Evolutionary conservation across 2,797 vertebrate genomes (phyloP).

Genomic region (Orientallactaga sibirica): DNA sequence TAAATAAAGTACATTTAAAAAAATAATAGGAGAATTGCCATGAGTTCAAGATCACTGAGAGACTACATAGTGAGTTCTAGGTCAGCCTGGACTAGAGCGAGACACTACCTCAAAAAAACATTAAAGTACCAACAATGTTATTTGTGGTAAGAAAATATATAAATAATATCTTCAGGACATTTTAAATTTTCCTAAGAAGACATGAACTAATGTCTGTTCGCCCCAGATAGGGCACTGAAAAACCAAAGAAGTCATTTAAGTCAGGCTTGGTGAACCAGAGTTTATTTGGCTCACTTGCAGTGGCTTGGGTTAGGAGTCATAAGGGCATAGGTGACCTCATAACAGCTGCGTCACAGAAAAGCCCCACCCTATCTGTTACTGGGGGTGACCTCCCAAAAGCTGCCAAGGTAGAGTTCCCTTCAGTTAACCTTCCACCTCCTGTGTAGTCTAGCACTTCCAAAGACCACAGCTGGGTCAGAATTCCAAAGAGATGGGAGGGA

Average conservation of each 20-base stretch:
- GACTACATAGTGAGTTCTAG: too few relatives aligned
- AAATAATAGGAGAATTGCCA: background rate
- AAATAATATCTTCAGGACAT: background rate
- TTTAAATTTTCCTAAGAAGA: background rate
- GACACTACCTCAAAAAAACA: too few relatives aligned
- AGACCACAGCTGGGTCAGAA: background rate
- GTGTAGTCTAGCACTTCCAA: background rate
- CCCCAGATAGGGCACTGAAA: background rate
- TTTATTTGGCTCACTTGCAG: too few relatives aligned
- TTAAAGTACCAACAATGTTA: background rate
- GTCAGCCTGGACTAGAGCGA: too few relatives aligned
- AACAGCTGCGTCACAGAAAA: background rate
- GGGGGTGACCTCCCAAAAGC: background rate
- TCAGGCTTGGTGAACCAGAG: background rate
- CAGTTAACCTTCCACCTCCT: too few relatives aligned
- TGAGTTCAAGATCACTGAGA: too few relatives aligned
- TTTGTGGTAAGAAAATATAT: conserved; percentile 5
- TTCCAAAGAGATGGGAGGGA: background rate
- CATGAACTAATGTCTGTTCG: background rate
- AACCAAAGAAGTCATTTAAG: background rate
- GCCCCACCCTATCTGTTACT: background rate
- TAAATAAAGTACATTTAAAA: background rate
- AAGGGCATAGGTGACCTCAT: too few relatives aligned
- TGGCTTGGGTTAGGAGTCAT: background rate
- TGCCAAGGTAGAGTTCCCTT: background rate